Percentiles rank a stretch among this genome's conserved stretches.
phyloP scores from a whole-genome alignment of 2,797 vertebrate genomes.

The Pogoniulus pusillus region DNA sequence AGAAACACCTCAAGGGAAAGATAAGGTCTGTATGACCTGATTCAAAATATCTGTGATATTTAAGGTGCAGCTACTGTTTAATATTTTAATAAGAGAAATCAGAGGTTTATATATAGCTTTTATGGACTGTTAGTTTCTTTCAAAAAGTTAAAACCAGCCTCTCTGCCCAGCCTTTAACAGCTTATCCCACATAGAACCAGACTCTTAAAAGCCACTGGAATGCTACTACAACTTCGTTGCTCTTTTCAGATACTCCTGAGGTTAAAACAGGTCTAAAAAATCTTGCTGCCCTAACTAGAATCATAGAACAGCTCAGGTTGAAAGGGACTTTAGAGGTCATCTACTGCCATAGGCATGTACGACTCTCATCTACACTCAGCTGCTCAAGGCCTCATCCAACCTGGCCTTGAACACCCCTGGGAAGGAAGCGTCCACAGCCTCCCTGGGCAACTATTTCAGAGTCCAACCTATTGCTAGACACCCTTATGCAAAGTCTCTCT shows the following conservation, averaged over 20 bases:
- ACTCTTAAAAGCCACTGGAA: background rate
- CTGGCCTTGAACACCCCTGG: no score
- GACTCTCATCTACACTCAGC: no score
- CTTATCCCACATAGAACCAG: background rate
- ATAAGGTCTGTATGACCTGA: background rate
- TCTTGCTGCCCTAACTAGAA: background rate
- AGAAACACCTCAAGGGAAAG: background rate
- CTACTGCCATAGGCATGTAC: no score
- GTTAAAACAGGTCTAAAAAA: background rate
- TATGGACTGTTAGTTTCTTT: background rate
- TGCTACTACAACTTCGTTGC: background rate
- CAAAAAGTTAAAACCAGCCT: background rate
- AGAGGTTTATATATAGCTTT: background rate
- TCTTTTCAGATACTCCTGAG: background rate
- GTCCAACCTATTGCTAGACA: no score
- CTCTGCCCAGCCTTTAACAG: background rate
- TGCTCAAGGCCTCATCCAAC: no score
- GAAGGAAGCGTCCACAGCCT: no score
- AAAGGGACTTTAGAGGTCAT: no score
- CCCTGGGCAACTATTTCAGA: no score
- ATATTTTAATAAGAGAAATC: background rate
- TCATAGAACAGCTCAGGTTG: no score
- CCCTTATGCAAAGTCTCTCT: no score
- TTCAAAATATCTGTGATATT: background rate
- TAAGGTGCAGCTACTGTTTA: background rate